A percentile compares a stretch with the other conserved stretches of the same genome.
Conservation (phyloP, 35 echinoderm and acorn worm species). For the Ophiothrix spiculata region DNA sequence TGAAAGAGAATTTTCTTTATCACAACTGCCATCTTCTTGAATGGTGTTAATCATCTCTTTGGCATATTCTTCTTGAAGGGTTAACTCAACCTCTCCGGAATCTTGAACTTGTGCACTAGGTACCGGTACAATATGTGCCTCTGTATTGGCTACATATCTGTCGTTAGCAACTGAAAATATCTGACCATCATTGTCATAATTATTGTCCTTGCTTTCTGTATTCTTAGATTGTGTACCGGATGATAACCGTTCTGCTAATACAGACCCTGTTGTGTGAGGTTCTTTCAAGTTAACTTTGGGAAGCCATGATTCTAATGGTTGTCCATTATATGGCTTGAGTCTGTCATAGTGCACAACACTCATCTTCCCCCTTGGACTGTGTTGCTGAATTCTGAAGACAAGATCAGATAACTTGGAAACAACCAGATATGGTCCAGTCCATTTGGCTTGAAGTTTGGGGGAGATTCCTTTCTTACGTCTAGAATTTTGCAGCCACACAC, state of each 20-base stretch:
- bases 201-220: too few species aligned
- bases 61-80: background rate
- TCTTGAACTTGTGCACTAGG: too few species aligned
- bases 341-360: slow-evolving; percentile 33
- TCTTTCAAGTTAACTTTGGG: too few species aligned
- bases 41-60: background rate
- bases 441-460: slow-evolving; percentile 45
- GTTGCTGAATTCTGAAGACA: slow-evolving; percentile 23
- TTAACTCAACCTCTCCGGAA: background rate
- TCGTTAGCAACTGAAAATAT: too few species aligned
- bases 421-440: slow-evolving; percentile 37
- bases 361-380: background rate
- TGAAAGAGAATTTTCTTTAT: too few species aligned
- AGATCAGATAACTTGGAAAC: slow-evolving; percentile 35
- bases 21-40: background rate
- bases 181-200: too few species aligned
- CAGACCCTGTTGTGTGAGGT: too few species aligned
- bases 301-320: background rate
- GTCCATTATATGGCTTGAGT: slow-evolving; percentile 23
- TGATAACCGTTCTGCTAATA: too few species aligned
- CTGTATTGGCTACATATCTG: too few species aligned
- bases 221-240: too few species aligned
- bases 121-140: too few species aligned
- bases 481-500: background rate
- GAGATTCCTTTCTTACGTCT: slow-evolving; percentile 13